A percentile compares a stretch with the other conserved stretches of the same genome.
phyloP scores from a whole-genome alignment of 2,888 invertebrate genomes.

The Augochlorella aurata region DNA sequence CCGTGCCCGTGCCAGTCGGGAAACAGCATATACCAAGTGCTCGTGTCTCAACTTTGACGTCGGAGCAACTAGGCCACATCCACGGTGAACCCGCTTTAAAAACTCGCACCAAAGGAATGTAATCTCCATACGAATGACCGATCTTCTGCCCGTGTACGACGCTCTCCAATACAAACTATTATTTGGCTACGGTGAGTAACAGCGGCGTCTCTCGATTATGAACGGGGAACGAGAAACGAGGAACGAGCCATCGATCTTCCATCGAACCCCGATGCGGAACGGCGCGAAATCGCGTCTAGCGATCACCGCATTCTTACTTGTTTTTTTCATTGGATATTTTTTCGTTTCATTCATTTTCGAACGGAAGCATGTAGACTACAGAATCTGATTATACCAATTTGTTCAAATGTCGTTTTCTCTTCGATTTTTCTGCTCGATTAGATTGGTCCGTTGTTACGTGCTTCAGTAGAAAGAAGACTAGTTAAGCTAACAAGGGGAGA shows the following conservation, averaged over 20 bases:
- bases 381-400: not conserved
- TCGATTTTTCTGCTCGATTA: not conserved
- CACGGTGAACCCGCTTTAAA: constrained; percentile 57
- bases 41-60: constrained; percentile 77
- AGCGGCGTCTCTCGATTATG: not conserved
- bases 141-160: constrained; percentile 68
- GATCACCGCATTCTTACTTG: not conserved
- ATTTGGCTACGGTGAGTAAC: constrained; percentile 56
- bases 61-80: constrained; percentile 80
- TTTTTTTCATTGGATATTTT: not conserved
- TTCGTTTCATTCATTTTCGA: not conserved
- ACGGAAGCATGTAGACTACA: not conserved
- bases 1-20: not conserved
- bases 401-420: not conserved
- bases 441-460: not conserved
- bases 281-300: not conserved
- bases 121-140: constrained; percentile 73
- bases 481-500: no score
- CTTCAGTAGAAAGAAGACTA: no score
- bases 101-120: constrained; percentile 76
- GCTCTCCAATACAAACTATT: constrained; percentile 56
- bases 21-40: constrained; percentile 52
- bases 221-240: not conserved
- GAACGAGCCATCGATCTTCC: not conserved
- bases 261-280: not conserved